A percentile compares a stretch with the other conserved stretches of the same genome.
Evolutionary conservation across 2,888 invertebrate species (phyloP).

Genomic region (Leptopilina drosophilae): DNA sequence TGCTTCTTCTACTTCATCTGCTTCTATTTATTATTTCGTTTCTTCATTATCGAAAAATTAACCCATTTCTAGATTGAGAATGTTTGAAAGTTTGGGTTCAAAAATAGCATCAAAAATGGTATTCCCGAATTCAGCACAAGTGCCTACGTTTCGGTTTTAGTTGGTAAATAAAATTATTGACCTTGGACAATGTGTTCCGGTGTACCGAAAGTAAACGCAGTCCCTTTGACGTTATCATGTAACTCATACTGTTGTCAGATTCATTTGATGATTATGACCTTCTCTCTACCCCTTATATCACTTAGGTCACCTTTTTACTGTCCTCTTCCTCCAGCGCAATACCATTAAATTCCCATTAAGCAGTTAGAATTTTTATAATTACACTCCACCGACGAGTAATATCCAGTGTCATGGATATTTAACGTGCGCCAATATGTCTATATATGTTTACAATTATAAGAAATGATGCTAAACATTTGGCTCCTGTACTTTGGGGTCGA

Average conservation of each 20-base stretch:
- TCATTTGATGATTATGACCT: conserved; percentile 65
- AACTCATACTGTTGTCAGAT: conserved; percentile 35
- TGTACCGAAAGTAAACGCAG: conserved; percentile 38
- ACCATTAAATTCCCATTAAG: conserved; percentile 63
- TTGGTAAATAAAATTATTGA: conserved; percentile 33
- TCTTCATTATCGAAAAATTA: too few species aligned
- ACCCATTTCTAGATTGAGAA: too few species aligned
- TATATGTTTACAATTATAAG: too few species aligned
- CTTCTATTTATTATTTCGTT: too few species aligned
- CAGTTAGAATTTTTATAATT: conserved; percentile 60
- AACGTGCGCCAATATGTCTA: too few species aligned
- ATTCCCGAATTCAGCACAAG: too few species aligned
- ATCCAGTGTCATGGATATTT: not conserved
- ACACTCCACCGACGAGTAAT: conserved; percentile 22
- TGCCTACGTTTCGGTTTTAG: too few species aligned
- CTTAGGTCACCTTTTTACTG: conserved; percentile 40
- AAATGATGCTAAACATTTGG: not conserved
- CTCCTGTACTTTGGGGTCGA: not conserved
- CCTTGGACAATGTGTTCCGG: conserved; percentile 58
- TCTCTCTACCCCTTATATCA: conserved; percentile 54
- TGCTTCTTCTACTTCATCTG: too few species aligned
- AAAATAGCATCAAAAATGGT: too few species aligned
- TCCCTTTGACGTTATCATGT: conserved; percentile 49
- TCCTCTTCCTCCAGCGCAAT: conserved; percentile 45
- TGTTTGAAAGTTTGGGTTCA: too few species aligned